phyloP scores from a whole-genome alignment of 2,888 invertebrate species.

The Sminthurinus aureus region DNA sequence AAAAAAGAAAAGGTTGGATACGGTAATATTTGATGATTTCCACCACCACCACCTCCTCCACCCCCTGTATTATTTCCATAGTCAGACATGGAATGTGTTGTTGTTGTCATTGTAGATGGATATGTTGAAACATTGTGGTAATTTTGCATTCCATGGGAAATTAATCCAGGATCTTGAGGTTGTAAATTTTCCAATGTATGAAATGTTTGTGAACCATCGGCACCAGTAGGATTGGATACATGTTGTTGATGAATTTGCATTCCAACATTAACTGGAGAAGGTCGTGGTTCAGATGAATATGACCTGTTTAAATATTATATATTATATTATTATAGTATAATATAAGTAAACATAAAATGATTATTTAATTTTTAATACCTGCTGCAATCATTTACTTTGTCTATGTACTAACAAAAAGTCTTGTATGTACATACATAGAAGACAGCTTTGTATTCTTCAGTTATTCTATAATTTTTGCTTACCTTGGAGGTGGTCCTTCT shows the following conservation, averaged over 20 bases:
- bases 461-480: too few relatives aligned
- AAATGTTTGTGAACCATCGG: conserved; percentile 28
- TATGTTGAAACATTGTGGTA: conserved; percentile 17
- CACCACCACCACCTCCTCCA: conserved; percentile 53
- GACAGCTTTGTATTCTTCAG: too few relatives aligned
- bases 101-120: conserved; percentile 13
- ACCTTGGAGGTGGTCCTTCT: too few relatives aligned
- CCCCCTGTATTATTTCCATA: conserved; percentile 39
- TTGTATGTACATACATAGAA: too few relatives aligned
- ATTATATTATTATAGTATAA: too few relatives aligned
- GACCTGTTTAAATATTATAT: too few relatives aligned
- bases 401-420: too few relatives aligned
- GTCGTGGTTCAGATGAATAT: neutral
- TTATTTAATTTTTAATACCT: too few relatives aligned
- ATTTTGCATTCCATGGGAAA: conserved; percentile 30
- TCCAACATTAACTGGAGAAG: conserved; percentile 16
- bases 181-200: conserved; percentile 35
- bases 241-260: conserved; percentile 37
- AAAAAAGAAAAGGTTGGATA: conserved; percentile 58
- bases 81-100: conserved; percentile 34
- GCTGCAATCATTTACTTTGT: too few relatives aligned
- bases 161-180: conserved; percentile 18
- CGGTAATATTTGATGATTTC: conserved; percentile 52
- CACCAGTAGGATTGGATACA: neutral
- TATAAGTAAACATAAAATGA: too few relatives aligned